Conservation (phyloP, 2,888 invertebrate species). For the Lasioglossum malachurum region DNA sequence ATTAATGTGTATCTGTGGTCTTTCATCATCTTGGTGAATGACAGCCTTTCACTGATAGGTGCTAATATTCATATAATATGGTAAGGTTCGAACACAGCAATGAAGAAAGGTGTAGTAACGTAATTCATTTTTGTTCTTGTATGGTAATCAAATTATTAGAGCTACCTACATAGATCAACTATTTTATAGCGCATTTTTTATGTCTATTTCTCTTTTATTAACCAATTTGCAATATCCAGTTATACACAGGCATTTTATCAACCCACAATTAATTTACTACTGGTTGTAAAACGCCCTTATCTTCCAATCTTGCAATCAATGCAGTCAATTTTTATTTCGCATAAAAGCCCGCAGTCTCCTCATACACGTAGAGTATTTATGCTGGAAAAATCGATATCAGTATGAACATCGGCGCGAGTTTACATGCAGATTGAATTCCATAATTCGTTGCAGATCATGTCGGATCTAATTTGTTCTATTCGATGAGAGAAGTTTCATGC, state of each 20-base stretch:
- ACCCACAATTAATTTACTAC: neutral
- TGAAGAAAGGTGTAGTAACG: neutral
- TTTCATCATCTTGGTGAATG: neutral
- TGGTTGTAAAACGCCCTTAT: neutral
- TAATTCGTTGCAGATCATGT: neutral
- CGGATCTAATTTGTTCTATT: neutral
- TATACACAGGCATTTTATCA: neutral
- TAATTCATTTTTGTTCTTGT: neutral
- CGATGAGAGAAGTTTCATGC: conserved; percentile 9
- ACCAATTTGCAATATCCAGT: neutral
- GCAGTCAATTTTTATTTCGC: neutral
- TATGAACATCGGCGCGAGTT: neutral
- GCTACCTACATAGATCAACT: neutral
- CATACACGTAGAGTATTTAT: neutral
- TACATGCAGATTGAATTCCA: neutral
- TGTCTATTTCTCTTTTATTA: no score
- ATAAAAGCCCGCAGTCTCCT: neutral
- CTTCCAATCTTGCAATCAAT: neutral
- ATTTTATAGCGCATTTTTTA: neutral
- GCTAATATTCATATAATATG: neutral
- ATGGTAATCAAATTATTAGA: neutral
- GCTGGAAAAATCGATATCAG: neutral
- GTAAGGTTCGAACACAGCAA: neutral
- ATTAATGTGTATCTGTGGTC: neutral
- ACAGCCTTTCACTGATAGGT: neutral